phyloP scores from a whole-genome alignment of 2,888 invertebrate species.

The Drosophila barbarae region DNA sequence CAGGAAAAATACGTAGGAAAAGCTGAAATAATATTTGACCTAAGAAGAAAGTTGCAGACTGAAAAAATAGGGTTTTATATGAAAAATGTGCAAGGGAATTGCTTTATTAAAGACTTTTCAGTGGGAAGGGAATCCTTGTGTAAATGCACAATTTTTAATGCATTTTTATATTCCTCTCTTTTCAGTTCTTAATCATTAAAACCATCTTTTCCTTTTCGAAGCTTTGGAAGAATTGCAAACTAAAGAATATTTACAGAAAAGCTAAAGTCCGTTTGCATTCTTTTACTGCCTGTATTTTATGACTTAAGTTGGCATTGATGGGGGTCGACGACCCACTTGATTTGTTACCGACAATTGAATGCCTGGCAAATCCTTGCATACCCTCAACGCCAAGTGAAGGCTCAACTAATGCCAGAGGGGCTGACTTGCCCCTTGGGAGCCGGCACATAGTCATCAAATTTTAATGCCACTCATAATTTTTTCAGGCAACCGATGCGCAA shows the following conservation, averaged over 20 bases:
- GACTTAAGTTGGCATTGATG: constrained; percentile 54
- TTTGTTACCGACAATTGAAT: constrained; percentile 69
- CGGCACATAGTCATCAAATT: constrained; percentile 62
- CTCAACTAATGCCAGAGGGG: constrained; percentile 32
- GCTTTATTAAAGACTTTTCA: not conserved
- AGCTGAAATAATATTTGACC: constrained; percentile 12
- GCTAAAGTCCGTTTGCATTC: constrained; percentile 10
- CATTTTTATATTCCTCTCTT: not conserved
- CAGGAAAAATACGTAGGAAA: constrained; percentile 5
- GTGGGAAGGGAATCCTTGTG: not conserved
- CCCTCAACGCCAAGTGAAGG: constrained; percentile 14
- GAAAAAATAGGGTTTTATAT: not conserved
- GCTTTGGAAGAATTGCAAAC: not conserved
- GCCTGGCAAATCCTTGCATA: constrained; percentile 18
- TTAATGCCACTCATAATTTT: constrained; percentile 72
- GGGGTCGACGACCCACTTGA: constrained; percentile 48
- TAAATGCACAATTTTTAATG: not conserved
- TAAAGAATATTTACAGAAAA: not conserved
- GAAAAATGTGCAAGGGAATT: too few relatives aligned
- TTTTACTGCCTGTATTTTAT: constrained; percentile 31
- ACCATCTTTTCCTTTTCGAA: too few relatives aligned
- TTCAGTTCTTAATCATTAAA: not conserved
- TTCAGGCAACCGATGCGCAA: constrained; percentile 67
- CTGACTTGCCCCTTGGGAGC: constrained; percentile 27
- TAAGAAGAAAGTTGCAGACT: not conserved